Evolutionary conservation across 2,113 vertebrate genomes (phyloP).

Genomic region (Leucopternis melanops): DNA sequence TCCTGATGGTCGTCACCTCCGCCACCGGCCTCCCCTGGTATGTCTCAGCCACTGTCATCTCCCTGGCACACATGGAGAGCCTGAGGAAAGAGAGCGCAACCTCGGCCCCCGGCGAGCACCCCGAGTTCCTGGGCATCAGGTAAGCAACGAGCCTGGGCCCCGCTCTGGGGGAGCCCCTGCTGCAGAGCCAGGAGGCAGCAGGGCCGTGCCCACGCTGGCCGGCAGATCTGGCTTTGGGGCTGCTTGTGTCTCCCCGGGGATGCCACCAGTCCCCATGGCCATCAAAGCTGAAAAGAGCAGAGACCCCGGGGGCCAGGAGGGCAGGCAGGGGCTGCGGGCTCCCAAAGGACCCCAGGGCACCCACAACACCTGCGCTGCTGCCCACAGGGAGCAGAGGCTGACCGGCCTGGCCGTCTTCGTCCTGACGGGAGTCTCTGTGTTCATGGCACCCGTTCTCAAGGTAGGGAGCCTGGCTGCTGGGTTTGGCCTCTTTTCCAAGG

Average conservation of each 20-base stretch:
- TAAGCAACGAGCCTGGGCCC: not conserved
- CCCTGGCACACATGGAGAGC: constrained; percentile 80
- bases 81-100: constrained; percentile 70
- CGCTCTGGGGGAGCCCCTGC: accelerated
- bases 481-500: not conserved
- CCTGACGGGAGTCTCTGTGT: constrained; percentile 72
- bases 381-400: constrained; percentile 76
- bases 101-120: constrained; percentile 67
- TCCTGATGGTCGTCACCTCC: constrained; percentile 71
- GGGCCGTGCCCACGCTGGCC: accelerated
- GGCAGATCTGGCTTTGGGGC: not conserved
- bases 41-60: constrained; percentile 77
- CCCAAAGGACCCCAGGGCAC: accelerated
- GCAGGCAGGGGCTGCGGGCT: not conserved
- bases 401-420: constrained; percentile 75
- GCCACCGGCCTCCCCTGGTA: constrained; percentile 77
- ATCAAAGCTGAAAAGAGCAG: not conserved
- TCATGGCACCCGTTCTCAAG: constrained; percentile 77
- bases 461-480: constrained; percentile 38
- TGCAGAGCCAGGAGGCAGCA: not conserved
- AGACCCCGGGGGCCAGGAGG: not conserved
- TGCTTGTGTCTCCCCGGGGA: not conserved
- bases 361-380: not conserved
- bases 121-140: constrained; percentile 77
- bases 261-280: not conserved